Percentiles rank a stretch among this genome's conserved stretches.
Conservation (phyloP, 2,797 vertebrate species). For the Artibeus jamaicensis region DNA sequence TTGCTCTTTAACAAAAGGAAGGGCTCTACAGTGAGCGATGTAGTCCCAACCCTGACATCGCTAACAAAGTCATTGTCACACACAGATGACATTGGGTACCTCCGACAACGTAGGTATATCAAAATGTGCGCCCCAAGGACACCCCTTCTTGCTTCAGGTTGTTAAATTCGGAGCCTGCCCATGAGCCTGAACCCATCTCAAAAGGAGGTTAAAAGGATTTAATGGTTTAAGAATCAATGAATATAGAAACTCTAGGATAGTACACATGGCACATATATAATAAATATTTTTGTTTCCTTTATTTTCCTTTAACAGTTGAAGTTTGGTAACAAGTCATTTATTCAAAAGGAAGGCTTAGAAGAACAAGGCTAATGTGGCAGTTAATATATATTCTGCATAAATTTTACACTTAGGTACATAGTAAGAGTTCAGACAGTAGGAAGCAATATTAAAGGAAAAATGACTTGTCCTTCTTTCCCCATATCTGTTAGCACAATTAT, state of each 20-base stretch:
- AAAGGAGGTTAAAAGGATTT: neutral
- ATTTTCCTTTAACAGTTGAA: slow-evolving; percentile 14
- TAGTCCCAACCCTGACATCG: neutral
- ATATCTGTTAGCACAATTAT: neutral
- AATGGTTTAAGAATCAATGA: neutral
- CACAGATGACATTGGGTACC: neutral
- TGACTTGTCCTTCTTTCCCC: neutral
- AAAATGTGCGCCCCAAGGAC: neutral
- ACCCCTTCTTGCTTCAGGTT: neutral
- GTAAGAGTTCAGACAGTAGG: neutral
- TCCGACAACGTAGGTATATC: neutral
- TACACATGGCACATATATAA: neutral
- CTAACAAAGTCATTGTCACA: neutral
- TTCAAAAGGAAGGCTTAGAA: neutral
- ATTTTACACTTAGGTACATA: neutral
- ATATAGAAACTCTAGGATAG: neutral
- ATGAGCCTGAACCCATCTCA: neutral
- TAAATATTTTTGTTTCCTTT: neutral
- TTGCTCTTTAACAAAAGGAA: slow-evolving; percentile 36
- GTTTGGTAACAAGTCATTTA: neutral
- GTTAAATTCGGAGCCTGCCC: neutral
- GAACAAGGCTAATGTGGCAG: neutral
- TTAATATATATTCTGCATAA: neutral
- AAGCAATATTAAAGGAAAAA: neutral
- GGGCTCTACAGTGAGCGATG: neutral